phyloP scores from a whole-genome alignment of 2,797 vertebrate species.

The Rhynchotus rufescens region DNA sequence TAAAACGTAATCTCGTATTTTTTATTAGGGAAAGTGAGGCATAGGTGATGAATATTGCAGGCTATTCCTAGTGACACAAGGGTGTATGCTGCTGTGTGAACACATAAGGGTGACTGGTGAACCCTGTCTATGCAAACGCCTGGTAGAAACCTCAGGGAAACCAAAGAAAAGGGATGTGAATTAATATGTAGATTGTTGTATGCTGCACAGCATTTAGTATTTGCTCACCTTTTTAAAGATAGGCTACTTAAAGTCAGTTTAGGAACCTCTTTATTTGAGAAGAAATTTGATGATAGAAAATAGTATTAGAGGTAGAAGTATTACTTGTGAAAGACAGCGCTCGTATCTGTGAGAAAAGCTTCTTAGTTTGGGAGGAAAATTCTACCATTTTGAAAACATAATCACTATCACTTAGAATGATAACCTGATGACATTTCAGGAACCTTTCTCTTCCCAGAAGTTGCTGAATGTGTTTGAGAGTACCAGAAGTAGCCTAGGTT shows the following conservation, averaged over 20 bases:
- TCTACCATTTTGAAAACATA: background rate
- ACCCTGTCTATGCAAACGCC: background rate
- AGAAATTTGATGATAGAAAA: background rate
- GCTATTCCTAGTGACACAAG: background rate
- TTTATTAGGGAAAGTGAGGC: background rate
- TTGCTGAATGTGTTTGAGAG: background rate
- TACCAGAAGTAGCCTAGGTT: background rate
- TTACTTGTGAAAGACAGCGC: background rate
- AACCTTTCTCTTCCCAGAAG: background rate
- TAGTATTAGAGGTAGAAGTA: background rate
- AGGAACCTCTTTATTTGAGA: accelerated
- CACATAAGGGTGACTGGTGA: accelerated
- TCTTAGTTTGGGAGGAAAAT: background rate
- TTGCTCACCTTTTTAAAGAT: background rate
- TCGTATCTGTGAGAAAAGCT: background rate
- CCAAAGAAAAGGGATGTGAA: background rate
- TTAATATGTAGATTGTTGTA: background rate
- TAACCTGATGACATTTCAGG: background rate
- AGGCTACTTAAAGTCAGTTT: background rate
- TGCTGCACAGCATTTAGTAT: background rate
- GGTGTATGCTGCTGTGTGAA: accelerated
- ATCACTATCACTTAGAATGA: background rate
- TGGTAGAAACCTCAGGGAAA: background rate
- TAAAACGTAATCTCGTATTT: conserved; percentile 33
- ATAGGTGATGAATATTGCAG: background rate